A percentile compares a stretch with the other conserved stretches of the same genome.
phyloP scores from a whole-genome alignment of 2,888 invertebrate species.

The Himalopsyche tibetana region DNA sequence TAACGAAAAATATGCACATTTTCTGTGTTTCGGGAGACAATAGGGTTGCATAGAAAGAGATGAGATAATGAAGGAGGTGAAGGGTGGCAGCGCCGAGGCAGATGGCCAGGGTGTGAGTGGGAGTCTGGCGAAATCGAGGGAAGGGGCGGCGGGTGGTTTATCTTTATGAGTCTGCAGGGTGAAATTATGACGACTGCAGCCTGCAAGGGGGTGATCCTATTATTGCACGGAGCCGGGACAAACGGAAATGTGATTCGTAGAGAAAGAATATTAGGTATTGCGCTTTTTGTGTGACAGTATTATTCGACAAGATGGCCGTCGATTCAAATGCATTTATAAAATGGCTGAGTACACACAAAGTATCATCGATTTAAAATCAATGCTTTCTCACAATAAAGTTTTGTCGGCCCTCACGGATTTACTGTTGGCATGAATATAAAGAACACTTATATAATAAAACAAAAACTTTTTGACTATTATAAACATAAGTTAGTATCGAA shows the following conservation, averaged over 20 bases:
- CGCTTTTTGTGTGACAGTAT: conserved; percentile 20
- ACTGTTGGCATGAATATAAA: too few relatives aligned
- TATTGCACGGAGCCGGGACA: conserved; percentile 59
- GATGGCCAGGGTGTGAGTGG: conserved; percentile 61
- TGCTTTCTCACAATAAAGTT: too few relatives aligned
- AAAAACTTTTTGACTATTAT: too few relatives aligned
- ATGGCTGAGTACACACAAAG: conserved; percentile 24
- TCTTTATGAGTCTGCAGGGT: conserved; percentile 78
- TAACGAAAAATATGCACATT: conserved; percentile 33
- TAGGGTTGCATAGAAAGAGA: conserved; percentile 54
- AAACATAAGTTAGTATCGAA: too few relatives aligned
- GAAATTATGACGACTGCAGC: conserved; percentile 79
- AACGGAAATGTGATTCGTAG: conserved; percentile 65
- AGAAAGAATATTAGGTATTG: conserved; percentile 31
- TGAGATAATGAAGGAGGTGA: conserved; percentile 64
- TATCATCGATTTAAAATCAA: not conserved
- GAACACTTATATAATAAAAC: too few relatives aligned
- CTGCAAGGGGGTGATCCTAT: conserved; percentile 62
- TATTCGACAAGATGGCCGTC: conserved; percentile 26
- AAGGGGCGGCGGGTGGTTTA: conserved; percentile 70
- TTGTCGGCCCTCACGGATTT: too few relatives aligned
- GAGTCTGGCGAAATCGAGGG: conserved; percentile 67
- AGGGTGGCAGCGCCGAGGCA: conserved; percentile 51
- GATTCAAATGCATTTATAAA: conserved; percentile 62
- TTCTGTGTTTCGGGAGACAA: conserved; percentile 58